Conservation (phyloP, 2,888 invertebrate genomes). For the Horisme vitalbata region DNA sequence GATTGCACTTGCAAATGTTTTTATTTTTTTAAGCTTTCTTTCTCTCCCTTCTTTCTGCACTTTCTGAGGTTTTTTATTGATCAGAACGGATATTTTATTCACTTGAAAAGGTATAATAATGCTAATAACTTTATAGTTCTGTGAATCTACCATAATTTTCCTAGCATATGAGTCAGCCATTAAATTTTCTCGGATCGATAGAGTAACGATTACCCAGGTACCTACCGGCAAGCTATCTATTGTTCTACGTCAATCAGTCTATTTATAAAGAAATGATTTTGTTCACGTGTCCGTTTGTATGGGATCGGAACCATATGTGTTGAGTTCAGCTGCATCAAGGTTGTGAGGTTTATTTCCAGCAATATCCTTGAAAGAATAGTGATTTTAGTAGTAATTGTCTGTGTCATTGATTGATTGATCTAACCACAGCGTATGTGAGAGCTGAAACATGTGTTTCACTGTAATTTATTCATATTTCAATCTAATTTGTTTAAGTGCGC, state of each 20-base stretch:
- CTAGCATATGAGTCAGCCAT: neutral
- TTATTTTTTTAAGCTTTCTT: too few relatives aligned
- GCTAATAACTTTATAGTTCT: neutral
- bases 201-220: constrained; percentile 4
- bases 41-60: too few relatives aligned
- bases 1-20: too few relatives aligned
- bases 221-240: constrained; percentile 18
- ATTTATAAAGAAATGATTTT: constrained; percentile 26
- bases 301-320: constrained; percentile 28
- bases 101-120: too few relatives aligned
- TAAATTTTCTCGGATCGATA: constrained; percentile 11
- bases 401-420: neutral
- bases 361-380: constrained; percentile 13
- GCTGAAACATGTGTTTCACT: too few relatives aligned
- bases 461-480: too few relatives aligned
- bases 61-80: too few relatives aligned
- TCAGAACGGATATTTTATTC: too few relatives aligned
- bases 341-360: neutral
- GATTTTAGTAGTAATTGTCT: constrained; percentile 7
- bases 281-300: constrained; percentile 27
- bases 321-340: constrained; percentile 19
- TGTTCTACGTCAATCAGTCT: constrained; percentile 20
- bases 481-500: too few relatives aligned
- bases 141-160: too few relatives aligned
- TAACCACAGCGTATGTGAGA: constrained; percentile 5